Evolutionary conservation across 2,113 vertebrate genomes (phyloP).

Genomic region (Ranitomeya imitator): DNA sequence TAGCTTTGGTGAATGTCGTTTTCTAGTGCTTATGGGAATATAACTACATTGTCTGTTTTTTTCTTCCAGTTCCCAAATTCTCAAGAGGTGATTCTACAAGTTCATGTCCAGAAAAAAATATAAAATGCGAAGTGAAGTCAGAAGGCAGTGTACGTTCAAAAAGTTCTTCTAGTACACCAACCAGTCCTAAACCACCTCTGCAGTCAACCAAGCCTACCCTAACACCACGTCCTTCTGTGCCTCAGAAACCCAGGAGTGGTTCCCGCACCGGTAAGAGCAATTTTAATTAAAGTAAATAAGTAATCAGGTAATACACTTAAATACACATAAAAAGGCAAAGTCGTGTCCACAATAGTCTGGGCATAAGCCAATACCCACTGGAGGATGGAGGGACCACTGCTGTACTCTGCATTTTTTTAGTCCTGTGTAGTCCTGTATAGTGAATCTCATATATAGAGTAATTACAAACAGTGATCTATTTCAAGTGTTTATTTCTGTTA

Average conservation of each 20-base stretch:
- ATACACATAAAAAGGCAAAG: neutral
- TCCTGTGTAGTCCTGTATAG: too few relatives aligned
- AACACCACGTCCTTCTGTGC: slow-evolving; percentile 81
- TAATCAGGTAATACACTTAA: neutral
- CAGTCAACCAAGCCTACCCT: slow-evolving; percentile 82
- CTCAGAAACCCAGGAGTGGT: slow-evolving; percentile 84
- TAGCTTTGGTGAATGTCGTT: neutral
- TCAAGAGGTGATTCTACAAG: slow-evolving; percentile 69
- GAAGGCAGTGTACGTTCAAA: slow-evolving; percentile 74
- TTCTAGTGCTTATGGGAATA: neutral
- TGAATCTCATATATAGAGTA: too few relatives aligned
- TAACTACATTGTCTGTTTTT: neutral
- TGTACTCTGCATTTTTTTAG: too few relatives aligned
- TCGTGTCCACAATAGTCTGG: too few relatives aligned
- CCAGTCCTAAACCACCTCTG: slow-evolving; percentile 82
- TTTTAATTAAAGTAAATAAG: too few relatives aligned
- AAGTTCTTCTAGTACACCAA: slow-evolving; percentile 70
- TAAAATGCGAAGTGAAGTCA: slow-evolving; percentile 75
- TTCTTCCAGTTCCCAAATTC: slow-evolving; percentile 72
- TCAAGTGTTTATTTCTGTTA: too few relatives aligned
- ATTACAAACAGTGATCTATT: too few relatives aligned
- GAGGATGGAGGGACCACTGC: too few relatives aligned
- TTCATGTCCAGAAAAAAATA: slow-evolving; percentile 75
- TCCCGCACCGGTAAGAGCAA: slow-evolving; percentile 78
- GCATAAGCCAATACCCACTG: too few relatives aligned